Percentiles rank a stretch among this genome's conserved stretches.
phyloP scores from a whole-genome alignment of 2,797 vertebrate genomes.

The Microchirus variegatus region DNA sequence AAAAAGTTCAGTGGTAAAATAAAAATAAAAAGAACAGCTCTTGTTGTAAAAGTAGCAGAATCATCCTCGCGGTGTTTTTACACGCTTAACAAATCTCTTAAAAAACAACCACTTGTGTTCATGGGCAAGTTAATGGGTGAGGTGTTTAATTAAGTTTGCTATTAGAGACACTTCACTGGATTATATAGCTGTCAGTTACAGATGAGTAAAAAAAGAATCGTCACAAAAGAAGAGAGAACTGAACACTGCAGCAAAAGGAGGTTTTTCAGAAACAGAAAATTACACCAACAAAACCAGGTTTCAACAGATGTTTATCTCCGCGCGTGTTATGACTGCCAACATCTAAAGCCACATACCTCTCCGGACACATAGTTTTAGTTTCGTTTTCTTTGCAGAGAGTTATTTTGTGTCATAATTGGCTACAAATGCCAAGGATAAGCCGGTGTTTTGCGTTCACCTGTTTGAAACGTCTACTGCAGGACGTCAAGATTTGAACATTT shows the following conservation, averaged over 20 bases:
- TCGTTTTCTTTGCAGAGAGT: neutral
- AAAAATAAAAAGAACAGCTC: too few species aligned
- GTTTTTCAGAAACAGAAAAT: neutral
- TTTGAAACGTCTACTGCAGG: neutral
- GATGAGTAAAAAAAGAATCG: neutral
- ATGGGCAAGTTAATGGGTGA: too few species aligned
- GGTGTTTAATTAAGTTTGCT: too few species aligned
- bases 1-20: neutral
- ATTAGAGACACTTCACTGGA: too few species aligned
- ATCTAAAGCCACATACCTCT: neutral
- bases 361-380: neutral
- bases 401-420: slow-evolving; percentile 26
- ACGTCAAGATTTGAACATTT: neutral
- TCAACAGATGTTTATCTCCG: neutral
- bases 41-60: neutral
- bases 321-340: slow-evolving; percentile 39
- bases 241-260: neutral
- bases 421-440: slow-evolving; percentile 12
- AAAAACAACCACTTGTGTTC: too few species aligned
- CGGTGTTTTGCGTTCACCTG: neutral
- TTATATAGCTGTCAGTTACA: too few species aligned
- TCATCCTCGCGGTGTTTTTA: too few species aligned
- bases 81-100: too few species aligned
- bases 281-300: neutral
- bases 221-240: neutral